Base-by-base conservation (phyloP, 2,888 invertebrate genomes). In the Cosmorhoe ocellata region DNA sequence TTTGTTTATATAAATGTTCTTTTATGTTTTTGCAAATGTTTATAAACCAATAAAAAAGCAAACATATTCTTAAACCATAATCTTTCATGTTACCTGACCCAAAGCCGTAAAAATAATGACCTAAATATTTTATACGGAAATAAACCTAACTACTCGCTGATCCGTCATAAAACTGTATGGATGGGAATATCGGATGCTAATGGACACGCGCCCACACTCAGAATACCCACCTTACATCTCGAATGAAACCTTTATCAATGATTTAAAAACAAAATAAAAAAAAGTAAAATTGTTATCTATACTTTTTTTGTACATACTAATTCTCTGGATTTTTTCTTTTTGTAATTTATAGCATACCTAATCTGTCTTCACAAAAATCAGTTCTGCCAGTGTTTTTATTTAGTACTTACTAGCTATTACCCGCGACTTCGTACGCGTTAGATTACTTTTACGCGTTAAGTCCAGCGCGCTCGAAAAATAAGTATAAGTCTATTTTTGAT, bases 31-130 rank as follows among this genome's bases (percentile, higher is more conserved):
- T 4, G 28, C 26, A 45, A 51, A 39, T 36, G 18, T 51, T 50
- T 50, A 32, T 26, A 48, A 26, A 32, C 9, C 42, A 33, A 27
- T 33, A 50, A 43, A 43, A 43, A 28, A 38, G 24, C 32, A 43
- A 44, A 46, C 34, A 51, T 36, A 50, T 51, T 34, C 24, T 47
- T 30, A 26, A 3, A 32, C 13, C 22, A 31, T 22, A 31, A 38
- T 38, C 14, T 38, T 38, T 46, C 32, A 36, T 30, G 30, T 34
- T 48, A 51, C 51, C 51, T 51, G 51, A 10, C 32, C 11, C 26
- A 36, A 28, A 36, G 22, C 46, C 39, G 45, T 58, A 60, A 60
- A 54, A 51, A 51, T 58, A 60, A 60, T 56, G 51, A 56, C 56
- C 43, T 42, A 44, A 50, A 52, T 39, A 39, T 53, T 52, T 52